Evolutionary conservation across 2,888 invertebrate species (phyloP), one percentile per base, ranked within the genome.

Genomic region (Phortica magna): DNA sequence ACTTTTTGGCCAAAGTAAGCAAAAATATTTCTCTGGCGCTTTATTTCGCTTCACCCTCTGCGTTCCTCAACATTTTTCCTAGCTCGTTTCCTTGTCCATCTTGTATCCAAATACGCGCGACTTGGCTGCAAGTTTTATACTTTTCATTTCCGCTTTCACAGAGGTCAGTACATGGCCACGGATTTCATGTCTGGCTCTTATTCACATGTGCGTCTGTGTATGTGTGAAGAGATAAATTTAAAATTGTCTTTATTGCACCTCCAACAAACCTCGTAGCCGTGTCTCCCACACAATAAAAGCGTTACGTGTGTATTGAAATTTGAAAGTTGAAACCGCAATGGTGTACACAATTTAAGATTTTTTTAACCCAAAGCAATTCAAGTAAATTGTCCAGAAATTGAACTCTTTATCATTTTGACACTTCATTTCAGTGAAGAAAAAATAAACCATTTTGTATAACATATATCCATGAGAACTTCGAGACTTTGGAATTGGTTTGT

Each of bases 1-100:
- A 55, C 55, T 55, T 31, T 71, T 73, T 77, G 81, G 70, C 78
- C 80, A 17, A 80, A 80, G 84, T 82, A 80, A 84, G 84, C 83
- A 80, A 83, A 78, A 82, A 80, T 67, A 83, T 83, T 80, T 82
- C 43, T 19, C 61, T 61, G 61, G 19, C 61, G 61, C 22, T 61
- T 61, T 9, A 17, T 61, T 22, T 22, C 10, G 10, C 7, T 7
- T 0, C 48, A 48, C 48, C 14, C 10, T 12, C 48, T 48, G 48
- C 14, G 48, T 12, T 14, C 41, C 14, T 67, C 41, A 4, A 0
- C 65, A 61, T 12, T 22, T 7, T 6, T 68, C 22, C 31, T 61
- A 19, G 48, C 22, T 61, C 19, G 61, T 2, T 48, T 48, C 19
- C 61, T 61, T 61, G 61, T 19, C n/a, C 61, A 17, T 61, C 7